Evolutionary conservation across 2,888 invertebrate genomes (phyloP).

Genomic region (Venustoraphidia nigricollis): DNA sequence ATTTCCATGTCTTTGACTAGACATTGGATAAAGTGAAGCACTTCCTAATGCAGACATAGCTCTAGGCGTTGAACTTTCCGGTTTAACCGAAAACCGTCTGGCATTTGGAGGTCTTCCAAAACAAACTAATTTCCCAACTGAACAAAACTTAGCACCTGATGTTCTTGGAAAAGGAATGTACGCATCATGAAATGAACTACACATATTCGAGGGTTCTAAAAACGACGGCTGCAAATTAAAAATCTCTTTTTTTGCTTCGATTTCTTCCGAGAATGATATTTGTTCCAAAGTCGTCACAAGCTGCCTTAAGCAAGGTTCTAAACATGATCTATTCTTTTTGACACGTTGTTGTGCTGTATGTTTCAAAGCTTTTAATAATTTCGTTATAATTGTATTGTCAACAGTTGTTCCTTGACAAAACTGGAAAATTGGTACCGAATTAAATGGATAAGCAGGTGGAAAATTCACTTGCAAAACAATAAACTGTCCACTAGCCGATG

Average conservation of each 20-base stretch:
- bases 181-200: constrained; percentile 43
- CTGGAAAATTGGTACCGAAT: constrained; percentile 47
- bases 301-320: constrained; percentile 71
- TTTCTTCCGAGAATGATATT: constrained; percentile 33
- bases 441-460: constrained; percentile 58
- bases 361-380: constrained; percentile 65
- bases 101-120: constrained; percentile 64
- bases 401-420: constrained; percentile 48
- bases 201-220: constrained; percentile 18
- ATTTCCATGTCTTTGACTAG: constrained; percentile 15
- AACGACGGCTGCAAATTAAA: constrained; percentile 15
- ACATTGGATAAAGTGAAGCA: constrained; percentile 16
- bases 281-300: constrained; percentile 47
- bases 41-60: constrained; percentile 55
- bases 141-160: constrained; percentile 85
- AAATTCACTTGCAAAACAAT: constrained; percentile 49
- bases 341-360: constrained; percentile 70
- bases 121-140: constrained; percentile 70
- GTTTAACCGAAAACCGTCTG: constrained; percentile 50
- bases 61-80: constrained; percentile 64
- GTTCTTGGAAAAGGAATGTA: constrained; percentile 90
- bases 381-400: constrained; percentile 52
- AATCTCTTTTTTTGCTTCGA: constrained; percentile 9
- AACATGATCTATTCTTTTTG: constrained; percentile 69
- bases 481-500: constrained; percentile 33